These are phyloP conservation scores for Drosophila tristis DNA, from an alignment of 1,140 invertebrate genomes.

Conservation along the genomic window DNA sequence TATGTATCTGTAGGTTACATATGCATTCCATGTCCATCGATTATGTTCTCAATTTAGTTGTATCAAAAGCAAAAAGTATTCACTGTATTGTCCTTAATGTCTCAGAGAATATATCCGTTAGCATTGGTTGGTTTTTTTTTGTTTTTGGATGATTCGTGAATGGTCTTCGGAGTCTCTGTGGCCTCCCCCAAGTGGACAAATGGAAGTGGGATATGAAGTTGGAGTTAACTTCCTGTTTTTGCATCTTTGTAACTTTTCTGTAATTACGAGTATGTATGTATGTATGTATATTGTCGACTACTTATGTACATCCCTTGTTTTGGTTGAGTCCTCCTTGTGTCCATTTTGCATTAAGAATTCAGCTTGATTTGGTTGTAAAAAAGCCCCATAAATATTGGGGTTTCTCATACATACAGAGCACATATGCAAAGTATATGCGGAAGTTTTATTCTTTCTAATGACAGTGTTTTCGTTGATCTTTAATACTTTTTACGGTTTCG, in stretches of 20 bases:
- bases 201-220: conserved; percentile 51
- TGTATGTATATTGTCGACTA: conserved; percentile 82
- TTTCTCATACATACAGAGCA: conserved; percentile 16
- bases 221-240: conserved; percentile 3
- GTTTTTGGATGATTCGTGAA: conserved; percentile 46
- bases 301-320: conserved; percentile 84
- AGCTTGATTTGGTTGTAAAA: conserved; percentile 26
- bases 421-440: conserved; percentile 13
- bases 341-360: conserved; percentile 60
- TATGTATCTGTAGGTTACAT: conserved; percentile 47
- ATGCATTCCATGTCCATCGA: conserved; percentile 32
- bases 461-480: conserved; percentile 63
- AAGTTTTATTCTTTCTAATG: conserved; percentile 57
- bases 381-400: conserved; percentile 8
- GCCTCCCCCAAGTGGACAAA: conserved; percentile 46
- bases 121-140: conserved; percentile 41
- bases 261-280: background rate
- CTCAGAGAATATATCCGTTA: conserved; percentile 75
- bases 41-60: conserved; percentile 42
- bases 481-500: conserved; percentile 70
- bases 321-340: conserved; percentile 72
- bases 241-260: conserved; percentile 10
- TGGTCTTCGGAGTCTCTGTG: conserved; percentile 12
- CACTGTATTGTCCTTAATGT: conserved; percentile 82
- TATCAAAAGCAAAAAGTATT: conserved; percentile 75